A percentile compares a stretch with the other conserved stretches of the same genome.
phyloP scores from a whole-genome alignment of 2,113 vertebrate genomes.

The Lampris incognitus region DNA sequence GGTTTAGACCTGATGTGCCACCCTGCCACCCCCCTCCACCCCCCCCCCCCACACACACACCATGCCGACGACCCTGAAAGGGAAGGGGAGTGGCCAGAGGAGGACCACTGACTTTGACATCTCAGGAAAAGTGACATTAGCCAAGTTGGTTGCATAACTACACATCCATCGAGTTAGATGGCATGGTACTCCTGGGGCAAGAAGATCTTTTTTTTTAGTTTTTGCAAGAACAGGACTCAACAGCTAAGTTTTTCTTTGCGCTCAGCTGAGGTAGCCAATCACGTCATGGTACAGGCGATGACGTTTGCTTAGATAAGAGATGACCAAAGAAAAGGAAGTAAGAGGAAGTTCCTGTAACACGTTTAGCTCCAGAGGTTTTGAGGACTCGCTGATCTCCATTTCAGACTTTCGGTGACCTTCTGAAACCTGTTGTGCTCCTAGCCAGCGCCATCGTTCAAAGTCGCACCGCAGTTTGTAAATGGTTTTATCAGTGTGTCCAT shows the following conservation, averaged over 20 bases:
- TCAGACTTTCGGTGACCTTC: too few relatives aligned
- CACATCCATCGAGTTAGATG: conserved; percentile 21
- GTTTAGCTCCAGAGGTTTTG: too few relatives aligned
- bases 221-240: conserved; percentile 29
- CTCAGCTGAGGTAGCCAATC: conserved; percentile 33
- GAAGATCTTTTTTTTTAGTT: conserved; percentile 64
- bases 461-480: too few relatives aligned
- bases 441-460: too few relatives aligned
- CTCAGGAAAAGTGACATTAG: conserved; percentile 58
- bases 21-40: conserved; percentile 14
- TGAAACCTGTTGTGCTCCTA: too few relatives aligned
- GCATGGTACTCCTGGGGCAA: conserved; percentile 29
- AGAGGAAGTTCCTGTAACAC: too few relatives aligned
- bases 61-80: conserved; percentile 9
- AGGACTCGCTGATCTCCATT: too few relatives aligned
- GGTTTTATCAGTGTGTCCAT: too few relatives aligned
- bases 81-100: not conserved
- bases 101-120: conserved; percentile 52
- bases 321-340: not conserved
- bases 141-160: conserved; percentile 61
- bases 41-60: not conserved
- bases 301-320: not conserved
- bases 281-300: conserved; percentile 44
- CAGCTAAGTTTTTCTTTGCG: conserved; percentile 3
- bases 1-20: not conserved